Evolutionary conservation across 2,113 vertebrate genomes (phyloP).

Genomic region (Cheilinus undulatus): DNA sequence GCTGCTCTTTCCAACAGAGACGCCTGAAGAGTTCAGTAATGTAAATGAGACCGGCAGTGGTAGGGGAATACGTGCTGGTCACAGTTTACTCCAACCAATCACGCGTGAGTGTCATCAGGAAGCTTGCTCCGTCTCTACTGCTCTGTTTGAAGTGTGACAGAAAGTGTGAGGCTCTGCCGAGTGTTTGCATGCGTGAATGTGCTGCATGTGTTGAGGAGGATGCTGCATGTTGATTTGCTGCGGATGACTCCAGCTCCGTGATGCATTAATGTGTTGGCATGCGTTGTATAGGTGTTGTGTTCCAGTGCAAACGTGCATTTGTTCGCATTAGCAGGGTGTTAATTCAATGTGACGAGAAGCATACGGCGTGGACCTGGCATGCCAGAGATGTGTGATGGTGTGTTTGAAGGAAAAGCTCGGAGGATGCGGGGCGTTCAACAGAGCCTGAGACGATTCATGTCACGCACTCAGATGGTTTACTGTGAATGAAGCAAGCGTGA

Average conservation of each 20-base stretch:
- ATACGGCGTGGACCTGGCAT: neutral
- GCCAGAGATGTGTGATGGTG: neutral
- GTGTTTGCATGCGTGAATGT: neutral
- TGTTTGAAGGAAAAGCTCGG: neutral
- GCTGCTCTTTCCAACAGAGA: neutral
- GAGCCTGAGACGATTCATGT: neutral
- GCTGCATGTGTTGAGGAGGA: neutral
- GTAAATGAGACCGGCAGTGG: too few relatives aligned
- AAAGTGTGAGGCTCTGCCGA: neutral
- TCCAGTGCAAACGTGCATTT: neutral
- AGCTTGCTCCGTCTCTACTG: neutral
- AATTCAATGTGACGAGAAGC: conserved; percentile 4
- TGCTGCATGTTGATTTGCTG: neutral
- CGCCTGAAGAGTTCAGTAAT: neutral
- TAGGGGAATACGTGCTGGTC: neutral
- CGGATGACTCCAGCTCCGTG: too few relatives aligned
- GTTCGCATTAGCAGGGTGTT: neutral
- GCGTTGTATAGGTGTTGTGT: neutral
- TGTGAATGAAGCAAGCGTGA: neutral
- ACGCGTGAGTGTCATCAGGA: neutral
- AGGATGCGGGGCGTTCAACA: conserved; percentile 10
- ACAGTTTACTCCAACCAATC: neutral
- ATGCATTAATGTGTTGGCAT: neutral
- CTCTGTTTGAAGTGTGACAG: neutral
- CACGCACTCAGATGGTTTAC: neutral